phyloP scores from a whole-genome alignment of 2,113 vertebrate genomes.

The Siniperca knerii region DNA sequence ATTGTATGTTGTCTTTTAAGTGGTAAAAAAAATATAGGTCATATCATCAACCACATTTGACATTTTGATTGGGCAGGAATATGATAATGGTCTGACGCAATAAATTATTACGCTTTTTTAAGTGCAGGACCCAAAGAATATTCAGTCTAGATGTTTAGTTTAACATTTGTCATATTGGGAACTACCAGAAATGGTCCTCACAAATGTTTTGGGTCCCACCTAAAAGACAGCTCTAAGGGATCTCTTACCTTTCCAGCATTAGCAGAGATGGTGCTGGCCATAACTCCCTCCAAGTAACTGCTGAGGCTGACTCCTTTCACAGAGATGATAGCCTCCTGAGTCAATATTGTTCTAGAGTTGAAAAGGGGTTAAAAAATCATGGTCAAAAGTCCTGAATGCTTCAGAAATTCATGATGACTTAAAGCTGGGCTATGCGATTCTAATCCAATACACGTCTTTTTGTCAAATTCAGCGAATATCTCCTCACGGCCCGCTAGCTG shows the following conservation, averaged over 20 bases:
- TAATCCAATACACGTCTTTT: too few species aligned
- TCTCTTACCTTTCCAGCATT: slow-evolving; percentile 94
- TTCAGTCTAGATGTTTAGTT: neutral
- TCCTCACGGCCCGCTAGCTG: too few species aligned
- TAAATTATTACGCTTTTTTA: neutral
- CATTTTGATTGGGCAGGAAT: neutral
- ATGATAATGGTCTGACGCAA: neutral
- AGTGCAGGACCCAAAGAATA: neutral
- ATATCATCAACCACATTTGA: neutral
- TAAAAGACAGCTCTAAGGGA: neutral
- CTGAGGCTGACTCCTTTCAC: slow-evolving; percentile 98
- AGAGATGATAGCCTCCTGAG: slow-evolving; percentile 96
- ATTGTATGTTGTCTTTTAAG: neutral
- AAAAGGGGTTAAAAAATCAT: neutral
- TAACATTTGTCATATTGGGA: neutral
- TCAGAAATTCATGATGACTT: neutral
- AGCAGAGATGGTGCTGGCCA: slow-evolving; percentile 93
- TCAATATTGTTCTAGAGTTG: slow-evolving; percentile 90
- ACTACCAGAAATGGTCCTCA: neutral
- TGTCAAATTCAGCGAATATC: too few species aligned
- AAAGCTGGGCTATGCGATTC: too few species aligned
- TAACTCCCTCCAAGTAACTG: slow-evolving; percentile 95
- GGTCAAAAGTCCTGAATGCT: neutral
- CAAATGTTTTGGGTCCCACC: neutral
- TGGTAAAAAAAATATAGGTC: neutral